Conservation (phyloP, 2,113 vertebrate genomes). For the Camelus dromedarius region DNA sequence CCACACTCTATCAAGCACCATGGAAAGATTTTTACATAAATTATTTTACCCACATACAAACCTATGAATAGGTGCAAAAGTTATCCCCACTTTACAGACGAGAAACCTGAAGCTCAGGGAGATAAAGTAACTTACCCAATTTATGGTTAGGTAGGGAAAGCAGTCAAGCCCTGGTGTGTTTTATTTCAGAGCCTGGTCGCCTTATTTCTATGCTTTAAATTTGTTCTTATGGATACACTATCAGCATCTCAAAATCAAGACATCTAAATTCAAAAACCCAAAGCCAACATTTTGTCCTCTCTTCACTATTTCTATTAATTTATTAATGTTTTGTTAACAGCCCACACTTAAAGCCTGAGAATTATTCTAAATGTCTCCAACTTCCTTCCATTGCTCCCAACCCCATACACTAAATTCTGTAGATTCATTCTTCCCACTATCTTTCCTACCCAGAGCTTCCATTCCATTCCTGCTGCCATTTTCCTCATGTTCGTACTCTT, state of each 20-base stretch:
- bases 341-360: background rate
- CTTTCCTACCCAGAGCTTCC: background rate
- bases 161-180: background rate
- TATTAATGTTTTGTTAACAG: background rate
- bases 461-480: background rate
- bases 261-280: background rate
- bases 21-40: background rate
- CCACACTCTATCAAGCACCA: background rate
- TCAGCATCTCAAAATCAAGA: conserved; percentile 42
- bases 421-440: background rate
- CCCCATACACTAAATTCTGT: background rate
- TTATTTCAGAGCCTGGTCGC: background rate
- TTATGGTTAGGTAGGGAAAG: background rate
- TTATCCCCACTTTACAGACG: background rate
- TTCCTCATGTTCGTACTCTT: background rate
- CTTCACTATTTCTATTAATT: background rate
- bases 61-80: background rate
- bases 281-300: background rate
- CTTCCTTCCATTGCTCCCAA: background rate
- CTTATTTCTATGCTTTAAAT: background rate
- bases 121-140: background rate
- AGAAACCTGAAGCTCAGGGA: background rate
- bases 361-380: background rate
- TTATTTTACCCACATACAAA: background rate
- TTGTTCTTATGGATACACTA: background rate